phyloP scores from a whole-genome alignment of 2,113 vertebrate genomes.

The Taxidea taxus region DNA sequence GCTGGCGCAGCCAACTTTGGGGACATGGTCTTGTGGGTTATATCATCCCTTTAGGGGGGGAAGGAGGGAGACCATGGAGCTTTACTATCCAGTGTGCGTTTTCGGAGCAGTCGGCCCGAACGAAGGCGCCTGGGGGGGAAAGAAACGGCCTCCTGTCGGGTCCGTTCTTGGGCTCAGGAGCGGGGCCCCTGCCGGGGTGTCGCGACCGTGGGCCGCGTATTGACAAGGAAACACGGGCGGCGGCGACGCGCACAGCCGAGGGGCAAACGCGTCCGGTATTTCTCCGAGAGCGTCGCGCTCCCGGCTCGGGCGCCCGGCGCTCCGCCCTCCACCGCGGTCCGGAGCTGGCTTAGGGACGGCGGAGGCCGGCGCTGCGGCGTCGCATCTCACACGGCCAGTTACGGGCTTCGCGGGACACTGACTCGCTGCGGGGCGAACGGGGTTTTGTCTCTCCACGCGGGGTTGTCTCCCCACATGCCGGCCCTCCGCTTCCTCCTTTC shows the following conservation, averaged over 20 bases:
- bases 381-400: rapidly evolving
- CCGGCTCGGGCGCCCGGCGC: background rate
- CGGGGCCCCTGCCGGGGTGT: no score
- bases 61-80: background rate
- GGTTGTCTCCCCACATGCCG: background rate
- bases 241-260: rapidly evolving
- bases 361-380: rapidly evolving
- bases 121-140: background rate
- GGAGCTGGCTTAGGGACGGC: rapidly evolving
- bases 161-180: background rate
- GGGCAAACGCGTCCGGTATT: rapidly evolving
- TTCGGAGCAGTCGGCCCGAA: background rate
- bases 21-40: background rate
- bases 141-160: rapidly evolving
- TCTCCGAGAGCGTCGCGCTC: rapidly evolving
- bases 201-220: rapidly evolving
- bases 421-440: background rate
- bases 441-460: background rate
- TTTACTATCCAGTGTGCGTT: background rate
- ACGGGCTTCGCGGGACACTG: background rate
- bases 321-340: rapidly evolving
- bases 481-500: background rate
- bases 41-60: background rate
- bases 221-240: background rate
- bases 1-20: background rate